A percentile compares a stretch with the other conserved stretches of the same genome.
Conservation (phyloP, 2,797 vertebrate species). For the Carduelis carduelis region DNA sequence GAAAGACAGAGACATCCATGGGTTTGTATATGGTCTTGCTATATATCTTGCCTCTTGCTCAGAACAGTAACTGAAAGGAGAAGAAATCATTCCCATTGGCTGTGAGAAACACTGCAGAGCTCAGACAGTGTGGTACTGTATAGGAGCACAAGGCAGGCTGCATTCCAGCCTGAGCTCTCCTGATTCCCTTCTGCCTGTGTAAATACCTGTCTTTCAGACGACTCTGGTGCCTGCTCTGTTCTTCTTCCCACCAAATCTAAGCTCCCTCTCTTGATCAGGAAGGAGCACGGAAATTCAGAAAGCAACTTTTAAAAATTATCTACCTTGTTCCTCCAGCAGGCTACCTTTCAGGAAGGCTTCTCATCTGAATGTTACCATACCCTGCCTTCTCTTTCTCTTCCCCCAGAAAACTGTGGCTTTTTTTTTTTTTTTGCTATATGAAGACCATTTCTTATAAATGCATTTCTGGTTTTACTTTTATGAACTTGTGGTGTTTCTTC, state of each 20-base stretch:
- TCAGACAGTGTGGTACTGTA: conserved; percentile 46
- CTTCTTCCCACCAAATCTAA: background rate
- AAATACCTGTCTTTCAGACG: background rate
- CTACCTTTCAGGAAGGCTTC: background rate
- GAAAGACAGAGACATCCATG: background rate
- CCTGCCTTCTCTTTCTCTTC: background rate
- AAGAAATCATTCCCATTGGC: background rate
- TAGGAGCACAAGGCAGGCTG: background rate
- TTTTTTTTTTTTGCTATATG: background rate
- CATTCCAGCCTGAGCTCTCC: conserved; percentile 20
- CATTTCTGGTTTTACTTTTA: background rate
- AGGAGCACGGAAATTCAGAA: background rate
- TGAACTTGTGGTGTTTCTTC: background rate
- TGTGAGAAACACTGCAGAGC: background rate
- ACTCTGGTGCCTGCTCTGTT: background rate
- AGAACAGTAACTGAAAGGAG: background rate
- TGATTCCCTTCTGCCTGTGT: conserved; percentile 7
- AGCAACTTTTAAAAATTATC: background rate
- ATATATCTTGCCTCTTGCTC: background rate
- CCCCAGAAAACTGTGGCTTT: background rate
- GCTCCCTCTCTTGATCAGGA: background rate
- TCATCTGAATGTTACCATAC: background rate
- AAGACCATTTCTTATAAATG: background rate
- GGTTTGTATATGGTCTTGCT: background rate
- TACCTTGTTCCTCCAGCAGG: background rate